Evolutionary conservation across 2,113 vertebrate genomes (phyloP), one percentile per base, ranked within the genome.

Genomic region (Leiothrix lutea): DNA sequence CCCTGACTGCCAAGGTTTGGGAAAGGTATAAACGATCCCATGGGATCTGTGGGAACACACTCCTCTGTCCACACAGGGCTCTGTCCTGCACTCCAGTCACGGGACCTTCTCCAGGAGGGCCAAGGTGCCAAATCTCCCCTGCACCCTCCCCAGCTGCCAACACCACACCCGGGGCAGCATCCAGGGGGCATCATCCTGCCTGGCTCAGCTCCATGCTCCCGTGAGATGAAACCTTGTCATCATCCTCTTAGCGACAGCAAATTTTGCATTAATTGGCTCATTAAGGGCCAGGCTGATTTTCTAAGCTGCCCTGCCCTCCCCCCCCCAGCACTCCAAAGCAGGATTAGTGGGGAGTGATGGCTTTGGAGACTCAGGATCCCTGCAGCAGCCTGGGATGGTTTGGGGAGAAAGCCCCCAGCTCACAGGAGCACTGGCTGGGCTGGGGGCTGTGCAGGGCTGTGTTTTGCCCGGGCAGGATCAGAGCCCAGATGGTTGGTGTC

Each of bases 211-310:
- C 92, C 83, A 28, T 0, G 1, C 24, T 86, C 61, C 62, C 4
- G 11, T 88, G 91, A 94, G 95, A 74, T 78, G 83, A 91, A 84
- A 64, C 80, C 88, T 60, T 94, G 80, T 84, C 95, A 67, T 94
- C 75, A 96, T 92, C 96, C 94, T 96, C 94, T 93, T 94, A 94
- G 60, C 1, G 36, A 56, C 95, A 70, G 72, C 51, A 6, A 94
- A 62, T 70, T 94, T 62, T 70, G 80, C 66, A 78, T 64, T 92
- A 88, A 91, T 66, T 85, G 61, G 57, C 80, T 92, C 88, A 17
- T 84, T 80, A 86, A 92, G 72, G 36, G 80, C 56, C 4, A 0
- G 72, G 84, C 53, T 81, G 87, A n/a, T 89, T 84, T 86, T 11
- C 72, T 88, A 74, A 94, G 53, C 38, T 3, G 1, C 40, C 86